These are phyloP conservation scores for Sus cebifrons DNA, from an alignment of 2,797 vertebrate genomes.

Conservation along the genomic window DNA sequence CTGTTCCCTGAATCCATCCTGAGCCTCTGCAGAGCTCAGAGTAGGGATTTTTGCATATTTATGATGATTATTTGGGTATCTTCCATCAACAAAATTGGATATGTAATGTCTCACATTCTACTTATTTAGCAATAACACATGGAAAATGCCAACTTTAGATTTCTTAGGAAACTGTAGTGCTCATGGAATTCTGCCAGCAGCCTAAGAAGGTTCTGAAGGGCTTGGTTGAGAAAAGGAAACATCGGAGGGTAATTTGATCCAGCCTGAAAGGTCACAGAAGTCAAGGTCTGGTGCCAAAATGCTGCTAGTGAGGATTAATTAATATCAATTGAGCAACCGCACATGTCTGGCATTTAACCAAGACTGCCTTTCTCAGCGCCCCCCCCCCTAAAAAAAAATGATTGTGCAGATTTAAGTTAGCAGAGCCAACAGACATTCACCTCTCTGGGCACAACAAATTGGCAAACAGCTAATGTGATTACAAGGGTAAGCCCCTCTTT, in stretches of 20 bases:
- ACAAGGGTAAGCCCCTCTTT: background rate
- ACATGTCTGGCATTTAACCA: conserved; percentile 55
- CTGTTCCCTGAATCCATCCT: background rate
- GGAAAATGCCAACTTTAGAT: conserved; percentile 63
- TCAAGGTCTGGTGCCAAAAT: conserved; percentile 70
- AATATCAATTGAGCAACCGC: conserved; percentile 62
- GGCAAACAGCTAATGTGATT: background rate
- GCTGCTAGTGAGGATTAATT: conserved; percentile 78
- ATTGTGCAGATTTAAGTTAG: background rate
- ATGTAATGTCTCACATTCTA: conserved; percentile 58
- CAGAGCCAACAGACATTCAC: background rate
- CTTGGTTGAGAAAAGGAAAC: conserved; percentile 66
- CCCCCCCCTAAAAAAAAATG: background rate
- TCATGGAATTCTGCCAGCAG: conserved; percentile 59
- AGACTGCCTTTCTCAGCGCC: background rate
- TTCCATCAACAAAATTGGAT: conserved; percentile 60
- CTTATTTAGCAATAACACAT: conserved; percentile 66
- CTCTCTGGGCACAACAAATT: background rate
- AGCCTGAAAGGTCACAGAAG: conserved; percentile 68
- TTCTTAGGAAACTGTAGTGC: conserved; percentile 47
- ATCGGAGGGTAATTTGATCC: conserved; percentile 31
- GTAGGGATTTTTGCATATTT: conserved; percentile 23
- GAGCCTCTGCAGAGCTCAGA: background rate
- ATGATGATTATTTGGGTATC: background rate
- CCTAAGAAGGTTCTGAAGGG: conserved; percentile 55